Evolutionary conservation across 1,140 invertebrate species (phyloP).

Genomic region (Drosophila oshimai): DNA sequence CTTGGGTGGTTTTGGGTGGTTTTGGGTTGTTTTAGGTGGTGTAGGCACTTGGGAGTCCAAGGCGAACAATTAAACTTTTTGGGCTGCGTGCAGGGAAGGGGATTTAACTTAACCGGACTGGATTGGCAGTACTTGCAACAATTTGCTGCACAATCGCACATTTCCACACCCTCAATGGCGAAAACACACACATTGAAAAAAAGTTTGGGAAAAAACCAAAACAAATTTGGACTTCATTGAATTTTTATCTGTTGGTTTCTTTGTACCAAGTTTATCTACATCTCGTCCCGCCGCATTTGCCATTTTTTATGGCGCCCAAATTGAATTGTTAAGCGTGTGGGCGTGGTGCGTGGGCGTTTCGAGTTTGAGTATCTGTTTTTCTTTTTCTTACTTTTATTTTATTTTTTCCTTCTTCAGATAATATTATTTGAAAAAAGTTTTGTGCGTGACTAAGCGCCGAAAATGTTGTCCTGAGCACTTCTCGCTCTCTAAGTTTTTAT

Average conservation of each 20-base stretch:
- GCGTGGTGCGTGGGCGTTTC: slow-evolving; percentile 19
- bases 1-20: background rate
- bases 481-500: slow-evolving; percentile 9
- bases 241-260: slow-evolving; percentile 38
- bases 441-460: slow-evolving; percentile 52
- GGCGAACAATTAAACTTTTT: slow-evolving; percentile 67
- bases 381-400: slow-evolving; percentile 8
- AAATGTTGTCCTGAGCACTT: slow-evolving; percentile 34
- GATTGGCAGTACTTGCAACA: slow-evolving; percentile 29
- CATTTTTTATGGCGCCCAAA: slow-evolving; percentile 42
- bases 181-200: background rate
- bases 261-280: slow-evolving; percentile 22
- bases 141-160: slow-evolving; percentile 30
- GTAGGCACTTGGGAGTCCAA: slow-evolving; percentile 32
- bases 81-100: background rate
- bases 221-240: slow-evolving; percentile 37
- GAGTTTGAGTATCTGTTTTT: slow-evolving; percentile 37
- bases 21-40: background rate
- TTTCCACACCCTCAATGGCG: background rate
- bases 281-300: slow-evolving; percentile 7
- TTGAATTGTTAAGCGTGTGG: slow-evolving; percentile 52
- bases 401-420: slow-evolving; percentile 23
- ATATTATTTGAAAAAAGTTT: slow-evolving; percentile 50
- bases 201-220: slow-evolving; percentile 1
- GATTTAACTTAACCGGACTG: slow-evolving; percentile 6